Percentiles rank a stretch among this genome's conserved stretches.
These are phyloP conservation scores for Parazoanthus darwini DNA, from an alignment of 92 coral and sea anemone genomes.

Conservation along the genomic window DNA sequence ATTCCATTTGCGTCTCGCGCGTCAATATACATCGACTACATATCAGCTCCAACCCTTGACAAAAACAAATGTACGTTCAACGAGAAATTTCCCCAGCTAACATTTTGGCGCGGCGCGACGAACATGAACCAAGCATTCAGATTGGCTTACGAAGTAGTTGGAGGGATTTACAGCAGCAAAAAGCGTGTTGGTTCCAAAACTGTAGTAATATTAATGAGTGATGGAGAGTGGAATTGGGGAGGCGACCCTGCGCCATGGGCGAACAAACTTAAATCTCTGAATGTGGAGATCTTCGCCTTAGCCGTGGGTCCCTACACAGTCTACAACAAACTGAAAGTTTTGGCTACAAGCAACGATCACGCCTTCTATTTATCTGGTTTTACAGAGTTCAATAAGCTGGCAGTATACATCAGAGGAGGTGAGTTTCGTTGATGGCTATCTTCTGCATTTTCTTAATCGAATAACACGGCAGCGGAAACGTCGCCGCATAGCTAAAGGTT, in stretches of 20 bases:
- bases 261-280: neutral
- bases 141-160: slow-evolving; percentile 42
- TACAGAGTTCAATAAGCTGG: slow-evolving; percentile 64
- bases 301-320: slow-evolving; percentile 64
- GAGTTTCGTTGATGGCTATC: neutral
- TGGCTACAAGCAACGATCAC: slow-evolving; percentile 33
- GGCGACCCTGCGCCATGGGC: slow-evolving; percentile 55
- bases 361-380: slow-evolving; percentile 70
- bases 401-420: slow-evolving; percentile 85
- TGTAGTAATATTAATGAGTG: slow-evolving; percentile 66
- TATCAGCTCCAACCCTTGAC: slow-evolving; percentile 38
- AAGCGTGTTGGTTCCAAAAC: slow-evolving; percentile 50
- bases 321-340: slow-evolving; percentile 19
- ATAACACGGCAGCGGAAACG: neutral
- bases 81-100: slow-evolving; percentile 52
- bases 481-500: neutral
- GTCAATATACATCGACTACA: slow-evolving; percentile 55
- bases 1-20: slow-evolving; percentile 64
- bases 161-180: slow-evolving; percentile 41
- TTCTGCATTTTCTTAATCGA: neutral
- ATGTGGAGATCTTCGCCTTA: slow-evolving; percentile 66
- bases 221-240: slow-evolving; percentile 71
- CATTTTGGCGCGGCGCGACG: slow-evolving; percentile 46
- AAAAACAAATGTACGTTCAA: slow-evolving; percentile 77
- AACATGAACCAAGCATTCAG: slow-evolving; percentile 69